These are phyloP conservation scores for Drosophila mimica DNA, from an alignment of 2,888 invertebrate genomes.

Conservation along the genomic window DNA sequence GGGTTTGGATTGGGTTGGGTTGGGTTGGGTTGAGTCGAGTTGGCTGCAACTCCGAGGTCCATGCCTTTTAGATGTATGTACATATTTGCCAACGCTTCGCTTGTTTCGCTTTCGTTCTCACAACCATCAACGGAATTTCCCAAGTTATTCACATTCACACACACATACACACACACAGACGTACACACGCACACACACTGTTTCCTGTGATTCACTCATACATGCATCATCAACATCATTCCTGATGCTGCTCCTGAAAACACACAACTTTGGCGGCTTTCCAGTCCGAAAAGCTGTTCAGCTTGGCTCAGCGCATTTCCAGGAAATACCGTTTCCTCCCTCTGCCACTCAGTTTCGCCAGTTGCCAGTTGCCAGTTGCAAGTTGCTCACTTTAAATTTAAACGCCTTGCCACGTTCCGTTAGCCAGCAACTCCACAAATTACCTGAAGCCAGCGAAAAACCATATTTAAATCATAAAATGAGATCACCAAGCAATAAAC, in stretches of 20 bases:
- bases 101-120: slow-evolving; percentile 62
- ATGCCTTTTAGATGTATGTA: slow-evolving; percentile 10
- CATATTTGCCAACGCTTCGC: slow-evolving; percentile 29
- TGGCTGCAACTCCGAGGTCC: slow-evolving; percentile 9
- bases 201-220: slow-evolving; percentile 46
- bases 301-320: slow-evolving; percentile 60
- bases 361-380: slow-evolving; percentile 20
- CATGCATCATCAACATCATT: slow-evolving; percentile 12
- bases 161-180: slow-evolving; percentile 28
- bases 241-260: slow-evolving; percentile 39
- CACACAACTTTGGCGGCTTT: slow-evolving; percentile 19
- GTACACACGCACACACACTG: slow-evolving; percentile 40
- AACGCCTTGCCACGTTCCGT: slow-evolving; percentile 9
- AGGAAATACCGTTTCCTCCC: slow-evolving; percentile 72
- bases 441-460: background rate
- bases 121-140: slow-evolving; percentile 46
- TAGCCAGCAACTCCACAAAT: slow-evolving; percentile 9
- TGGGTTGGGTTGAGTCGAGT: too few species aligned
- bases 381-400: slow-evolving; percentile 8
- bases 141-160: slow-evolving; percentile 47
- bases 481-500: background rate
- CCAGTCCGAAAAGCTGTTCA: slow-evolving; percentile 13
- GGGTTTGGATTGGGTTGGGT: background rate
- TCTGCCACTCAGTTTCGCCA: background rate
- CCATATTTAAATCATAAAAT: background rate